A percentile compares a stretch with the other conserved stretches of the same genome.
phyloP scores from a whole-genome alignment of 2,113 vertebrate genomes.

The Ranitomeya imitator region DNA sequence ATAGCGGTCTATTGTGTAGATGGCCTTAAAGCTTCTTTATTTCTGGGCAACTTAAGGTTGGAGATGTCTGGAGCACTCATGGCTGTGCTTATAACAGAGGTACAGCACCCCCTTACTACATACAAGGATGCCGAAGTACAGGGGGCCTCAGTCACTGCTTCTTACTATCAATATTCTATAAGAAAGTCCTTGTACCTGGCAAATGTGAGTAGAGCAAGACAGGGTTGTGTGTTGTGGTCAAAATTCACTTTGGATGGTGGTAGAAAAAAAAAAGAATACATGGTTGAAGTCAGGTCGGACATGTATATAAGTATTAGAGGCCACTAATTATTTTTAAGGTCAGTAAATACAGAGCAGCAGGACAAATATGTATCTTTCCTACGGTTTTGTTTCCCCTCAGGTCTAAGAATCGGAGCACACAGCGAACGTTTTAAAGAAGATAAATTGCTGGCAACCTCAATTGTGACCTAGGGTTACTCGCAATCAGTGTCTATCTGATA shows the following conservation, averaged over 20 bases:
- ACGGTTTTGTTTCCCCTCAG: not conserved
- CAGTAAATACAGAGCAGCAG: not conserved
- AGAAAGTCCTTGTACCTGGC: no score
- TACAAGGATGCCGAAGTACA: no score
- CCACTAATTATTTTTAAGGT: not conserved
- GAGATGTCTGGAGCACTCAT: no score
- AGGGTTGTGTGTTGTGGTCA: not conserved
- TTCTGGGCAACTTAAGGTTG: no score
- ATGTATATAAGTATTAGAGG: not conserved
- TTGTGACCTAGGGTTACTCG: conserved; percentile 35
- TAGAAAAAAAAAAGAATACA: not conserved
- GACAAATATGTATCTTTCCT: not conserved
- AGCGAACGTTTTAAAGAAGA: conserved; percentile 24
- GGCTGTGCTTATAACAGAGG: no score
- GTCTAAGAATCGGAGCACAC: not conserved
- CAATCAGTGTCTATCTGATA: conserved; percentile 47
- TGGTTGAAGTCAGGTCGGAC: not conserved
- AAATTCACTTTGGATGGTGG: not conserved
- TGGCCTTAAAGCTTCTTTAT: no score
- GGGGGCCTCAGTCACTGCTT: no score
- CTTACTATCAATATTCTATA: no score
- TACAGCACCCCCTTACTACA: no score
- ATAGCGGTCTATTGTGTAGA: no score
- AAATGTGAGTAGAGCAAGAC: no score
- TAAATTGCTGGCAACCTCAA: conserved; percentile 11